Evolutionary conservation across 2,797 vertebrate genomes (phyloP), one percentile per base, ranked within the genome.

Genomic region (Cyclura pinguis): DNA sequence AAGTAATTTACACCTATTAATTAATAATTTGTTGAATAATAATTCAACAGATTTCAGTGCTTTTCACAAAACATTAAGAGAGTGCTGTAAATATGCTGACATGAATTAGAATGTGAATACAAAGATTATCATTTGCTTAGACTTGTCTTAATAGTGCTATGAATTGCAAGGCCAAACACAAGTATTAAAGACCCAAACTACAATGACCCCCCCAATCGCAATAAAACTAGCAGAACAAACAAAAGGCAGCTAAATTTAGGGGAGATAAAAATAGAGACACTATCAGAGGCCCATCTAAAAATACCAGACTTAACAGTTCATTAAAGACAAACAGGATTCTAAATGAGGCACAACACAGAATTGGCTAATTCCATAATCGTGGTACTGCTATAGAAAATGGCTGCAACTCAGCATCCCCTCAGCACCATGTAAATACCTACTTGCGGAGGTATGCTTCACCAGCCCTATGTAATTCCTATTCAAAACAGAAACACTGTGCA

Each of bases 1-100:
- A 80, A 57, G 67, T 72, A 88, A 88, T 82, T 88, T 81, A 82
- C 52, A 59, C 2, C 35, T 59, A 27, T 73, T 57, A 80, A 89
- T 78, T 52, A 62, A 72, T 62, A 59, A 50, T 72, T 80, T 72
- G n/a, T 80, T 59, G 76, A 74, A 55, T 38, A 64, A 77, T 35
- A 67, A 77, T 77, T 78, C 74, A 67, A 80, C 62, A 83, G 16
- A 88, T 47, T 13, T 74, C 10, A 59, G 22, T 8, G 38, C 9
- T 73, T 59, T 74, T 64, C 7, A 84, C 62, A 81, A 78, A 87
- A 78, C 16, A 6, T 47, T 67, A 20, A 38, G 16, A 76, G 20
- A 38, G 32, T 22, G 6, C 20, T 38, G n/a, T 22, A 29, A 81
- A 8, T 57, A 29, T 29, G 32, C 13, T 55, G 62, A 52, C 80